Conservation (phyloP, 2,888 invertebrate genomes). For the Synergus japonicus region DNA sequence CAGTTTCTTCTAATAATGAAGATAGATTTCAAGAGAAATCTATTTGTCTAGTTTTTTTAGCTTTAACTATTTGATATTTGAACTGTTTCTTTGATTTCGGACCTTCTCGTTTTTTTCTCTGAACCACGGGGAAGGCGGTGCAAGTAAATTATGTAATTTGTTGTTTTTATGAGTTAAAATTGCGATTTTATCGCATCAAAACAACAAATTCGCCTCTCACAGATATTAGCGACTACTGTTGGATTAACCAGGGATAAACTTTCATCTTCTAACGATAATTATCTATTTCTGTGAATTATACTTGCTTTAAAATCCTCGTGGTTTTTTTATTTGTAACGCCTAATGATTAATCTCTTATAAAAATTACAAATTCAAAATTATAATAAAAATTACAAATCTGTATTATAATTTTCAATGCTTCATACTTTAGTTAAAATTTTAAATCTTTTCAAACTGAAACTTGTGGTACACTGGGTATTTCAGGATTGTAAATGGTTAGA, state of each 20-base stretch:
- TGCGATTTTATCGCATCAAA: too few species aligned
- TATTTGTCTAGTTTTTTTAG: neutral
- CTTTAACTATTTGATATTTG: neutral
- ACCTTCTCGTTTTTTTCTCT: too few species aligned
- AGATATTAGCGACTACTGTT: neutral
- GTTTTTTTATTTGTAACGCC: neutral
- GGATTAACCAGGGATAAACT: neutral
- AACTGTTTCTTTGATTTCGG: neutral
- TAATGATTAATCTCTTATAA: neutral
- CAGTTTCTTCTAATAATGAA: neutral
- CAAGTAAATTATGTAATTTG: neutral
- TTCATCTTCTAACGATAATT: neutral
- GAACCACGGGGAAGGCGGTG: neutral
- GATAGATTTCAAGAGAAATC: slow-evolving; percentile 16
- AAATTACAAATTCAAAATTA: neutral
- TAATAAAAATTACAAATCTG: too few species aligned
- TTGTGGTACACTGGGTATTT: neutral
- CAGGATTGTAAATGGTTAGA: neutral
- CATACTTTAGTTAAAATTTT: too few species aligned
- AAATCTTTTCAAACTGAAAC: too few species aligned
- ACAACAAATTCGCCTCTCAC: too few species aligned
- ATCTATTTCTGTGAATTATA: neutral
- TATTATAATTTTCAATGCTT: too few species aligned
- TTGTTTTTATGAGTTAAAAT: neutral
- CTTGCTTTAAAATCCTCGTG: neutral